A percentile compares a stretch with the other conserved stretches of the same genome.
phyloP scores from a whole-genome alignment of 92 coral and sea anemone genomes.

The Desmophyllum pertusum region DNA sequence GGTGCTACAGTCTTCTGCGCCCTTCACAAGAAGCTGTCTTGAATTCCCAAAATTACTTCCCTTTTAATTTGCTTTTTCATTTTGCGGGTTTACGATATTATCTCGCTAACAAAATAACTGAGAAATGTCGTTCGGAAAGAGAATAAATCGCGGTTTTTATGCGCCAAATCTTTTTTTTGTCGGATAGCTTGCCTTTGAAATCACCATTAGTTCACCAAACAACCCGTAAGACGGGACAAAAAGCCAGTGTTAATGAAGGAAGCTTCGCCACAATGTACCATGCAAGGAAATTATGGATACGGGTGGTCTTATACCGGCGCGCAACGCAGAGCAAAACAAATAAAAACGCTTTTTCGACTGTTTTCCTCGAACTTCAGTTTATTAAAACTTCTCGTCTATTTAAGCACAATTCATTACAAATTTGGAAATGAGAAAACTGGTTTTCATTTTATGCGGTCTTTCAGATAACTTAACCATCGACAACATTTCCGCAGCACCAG shows the following conservation, averaged over 20 bases:
- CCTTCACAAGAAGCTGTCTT: slow-evolving; percentile 21
- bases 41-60: slow-evolving; percentile 31
- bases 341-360: slow-evolving; percentile 24
- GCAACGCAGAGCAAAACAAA: slow-evolving; percentile 48
- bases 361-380: slow-evolving; percentile 67
- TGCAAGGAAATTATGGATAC: slow-evolving; percentile 51
- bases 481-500: slow-evolving; percentile 46
- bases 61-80: slow-evolving; percentile 51
- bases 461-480: slow-evolving; percentile 39
- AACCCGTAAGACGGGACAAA: slow-evolving; percentile 33
- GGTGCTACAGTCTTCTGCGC: neutral
- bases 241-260: slow-evolving; percentile 36
- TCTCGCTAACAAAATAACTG: slow-evolving; percentile 45
- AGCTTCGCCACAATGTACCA: slow-evolving; percentile 30
- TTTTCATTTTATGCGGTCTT: slow-evolving; percentile 38
- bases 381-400: slow-evolving; percentile 87
- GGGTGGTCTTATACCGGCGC: slow-evolving; percentile 63
- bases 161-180: slow-evolving; percentile 25
- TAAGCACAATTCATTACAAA: slow-evolving; percentile 90
- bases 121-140: slow-evolving; percentile 25
- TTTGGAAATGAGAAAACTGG: slow-evolving; percentile 71
- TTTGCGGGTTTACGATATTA: slow-evolving; percentile 54
- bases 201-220: slow-evolving; percentile 17
- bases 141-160: slow-evolving; percentile 15
- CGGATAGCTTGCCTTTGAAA: slow-evolving; percentile 28